These are phyloP conservation scores for Euzophera pinguis DNA, from an alignment of 2,888 invertebrate species.

Conservation along the genomic window DNA sequence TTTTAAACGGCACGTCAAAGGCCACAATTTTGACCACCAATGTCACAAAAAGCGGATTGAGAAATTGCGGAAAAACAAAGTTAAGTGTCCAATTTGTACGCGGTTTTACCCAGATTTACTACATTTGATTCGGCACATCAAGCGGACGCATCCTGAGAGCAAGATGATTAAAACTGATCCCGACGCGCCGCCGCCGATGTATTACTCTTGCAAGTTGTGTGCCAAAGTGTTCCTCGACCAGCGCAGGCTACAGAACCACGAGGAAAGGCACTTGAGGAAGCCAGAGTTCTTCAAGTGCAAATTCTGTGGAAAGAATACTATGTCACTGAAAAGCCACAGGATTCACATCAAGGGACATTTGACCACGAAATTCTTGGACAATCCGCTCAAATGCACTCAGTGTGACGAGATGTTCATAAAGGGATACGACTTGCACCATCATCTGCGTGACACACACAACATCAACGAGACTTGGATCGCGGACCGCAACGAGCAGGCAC, in stretches of 20 bases:
- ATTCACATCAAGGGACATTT: constrained; percentile 66
- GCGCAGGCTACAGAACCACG: constrained; percentile 53
- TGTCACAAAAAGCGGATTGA: constrained; percentile 63
- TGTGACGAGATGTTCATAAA: constrained; percentile 62
- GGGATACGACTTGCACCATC: constrained; percentile 67
- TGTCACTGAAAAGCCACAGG: constrained; percentile 61
- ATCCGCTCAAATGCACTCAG: constrained; percentile 61
- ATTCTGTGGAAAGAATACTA: constrained; percentile 67
- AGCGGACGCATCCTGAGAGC: constrained; percentile 68
- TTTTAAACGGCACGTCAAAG: constrained; percentile 68
- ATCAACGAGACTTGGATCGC: constrained; percentile 70
- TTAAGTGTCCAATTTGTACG: constrained; percentile 69
- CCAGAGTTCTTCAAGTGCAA: constrained; percentile 70
- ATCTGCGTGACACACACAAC: constrained; percentile 59
- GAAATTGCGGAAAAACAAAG: constrained; percentile 60
- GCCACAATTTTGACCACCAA: constrained; percentile 72
- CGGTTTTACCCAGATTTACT: constrained; percentile 61
- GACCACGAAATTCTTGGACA: constrained; percentile 57
- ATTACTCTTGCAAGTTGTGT: constrained; percentile 67
- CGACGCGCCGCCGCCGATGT: constrained; percentile 60
- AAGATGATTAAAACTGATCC: constrained; percentile 76
- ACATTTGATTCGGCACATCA: constrained; percentile 68
- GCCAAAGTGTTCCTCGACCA: constrained; percentile 66
- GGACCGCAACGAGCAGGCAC: constrained; percentile 44
- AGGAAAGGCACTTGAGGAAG: constrained; percentile 62